phyloP scores from a whole-genome alignment of 2,797 vertebrate species.

The Sebastes diploproa region DNA sequence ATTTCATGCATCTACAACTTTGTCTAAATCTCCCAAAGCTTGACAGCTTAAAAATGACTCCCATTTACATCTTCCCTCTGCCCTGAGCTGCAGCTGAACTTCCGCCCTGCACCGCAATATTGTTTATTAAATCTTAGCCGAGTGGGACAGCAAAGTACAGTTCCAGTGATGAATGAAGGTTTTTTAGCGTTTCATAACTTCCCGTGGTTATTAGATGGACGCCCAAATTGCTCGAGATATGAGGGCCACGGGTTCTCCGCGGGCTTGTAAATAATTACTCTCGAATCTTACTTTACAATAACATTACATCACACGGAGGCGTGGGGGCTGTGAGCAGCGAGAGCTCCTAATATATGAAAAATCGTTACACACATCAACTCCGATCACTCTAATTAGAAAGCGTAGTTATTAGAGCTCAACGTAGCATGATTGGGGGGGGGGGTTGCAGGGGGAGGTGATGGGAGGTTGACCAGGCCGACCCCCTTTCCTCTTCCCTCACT shows the following conservation, averaged over 20 bases:
- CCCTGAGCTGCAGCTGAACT: constrained; percentile 33
- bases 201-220: constrained; percentile 52
- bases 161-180: constrained; percentile 48
- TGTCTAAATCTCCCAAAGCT: constrained; percentile 54
- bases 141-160: constrained; percentile 50
- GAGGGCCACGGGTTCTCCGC: constrained; percentile 24
- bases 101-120: constrained; percentile 43
- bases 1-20: constrained; percentile 70
- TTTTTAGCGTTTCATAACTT: constrained; percentile 65
- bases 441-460: background rate
- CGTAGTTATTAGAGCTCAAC: constrained; percentile 38
- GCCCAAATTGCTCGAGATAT: constrained; percentile 45
- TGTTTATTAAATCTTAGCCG: constrained; percentile 66
- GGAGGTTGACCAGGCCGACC: background rate
- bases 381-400: constrained; percentile 44
- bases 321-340: background rate
- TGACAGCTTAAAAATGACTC: constrained; percentile 65
- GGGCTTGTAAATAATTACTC: constrained; percentile 54
- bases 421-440: background rate
- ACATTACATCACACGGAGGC: constrained; percentile 30
- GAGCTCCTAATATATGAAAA: constrained; percentile 15
- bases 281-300: constrained; percentile 53
- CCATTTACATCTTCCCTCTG: constrained; percentile 55
- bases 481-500: constrained; percentile 1
- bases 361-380: constrained; percentile 25